These are phyloP conservation scores for Drosophila nebulosa DNA, from an alignment of 1,140 invertebrate species.

Conservation along the genomic window DNA sequence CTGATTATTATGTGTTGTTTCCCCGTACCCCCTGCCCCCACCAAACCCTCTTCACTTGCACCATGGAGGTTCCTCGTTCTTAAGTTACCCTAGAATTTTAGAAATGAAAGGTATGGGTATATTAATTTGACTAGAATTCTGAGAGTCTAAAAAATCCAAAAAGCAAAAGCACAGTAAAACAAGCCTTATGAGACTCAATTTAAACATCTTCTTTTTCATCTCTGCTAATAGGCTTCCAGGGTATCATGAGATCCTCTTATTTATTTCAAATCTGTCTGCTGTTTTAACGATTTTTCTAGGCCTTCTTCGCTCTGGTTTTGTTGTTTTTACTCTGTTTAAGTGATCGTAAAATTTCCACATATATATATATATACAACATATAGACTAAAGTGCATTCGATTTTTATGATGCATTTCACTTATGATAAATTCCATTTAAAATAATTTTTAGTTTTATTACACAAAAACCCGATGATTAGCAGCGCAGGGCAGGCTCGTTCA, in stretches of 20 bases:
- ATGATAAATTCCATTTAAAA: slow-evolving; percentile 45
- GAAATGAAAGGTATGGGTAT: background rate
- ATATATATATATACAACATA: background rate
- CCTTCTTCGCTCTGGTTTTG: slow-evolving; percentile 3
- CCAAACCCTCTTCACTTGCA: no score
- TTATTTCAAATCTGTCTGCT: background rate
- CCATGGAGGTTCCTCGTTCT: background rate
- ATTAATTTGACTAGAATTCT: background rate
- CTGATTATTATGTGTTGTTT: slow-evolving; percentile 45
- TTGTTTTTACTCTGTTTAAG: slow-evolving; percentile 29
- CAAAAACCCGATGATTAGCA: background rate
- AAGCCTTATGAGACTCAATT: no score
- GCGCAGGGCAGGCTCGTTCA: slow-evolving; percentile 22
- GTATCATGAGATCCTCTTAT: background rate
- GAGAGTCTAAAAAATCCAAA: no score
- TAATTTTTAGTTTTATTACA: slow-evolving; percentile 29
- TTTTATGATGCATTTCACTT: slow-evolving; percentile 52
- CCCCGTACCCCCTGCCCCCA: no score
- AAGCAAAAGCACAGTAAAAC: no score
- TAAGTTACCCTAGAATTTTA: background rate
- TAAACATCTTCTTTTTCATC: no score
- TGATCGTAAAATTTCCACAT: slow-evolving; percentile 42
- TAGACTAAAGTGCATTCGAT: slow-evolving; percentile 44
- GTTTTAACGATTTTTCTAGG: background rate
- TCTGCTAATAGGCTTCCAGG: no score